Base-by-base conservation (phyloP, 2,888 invertebrate genomes). In the Amiota minor region DNA sequence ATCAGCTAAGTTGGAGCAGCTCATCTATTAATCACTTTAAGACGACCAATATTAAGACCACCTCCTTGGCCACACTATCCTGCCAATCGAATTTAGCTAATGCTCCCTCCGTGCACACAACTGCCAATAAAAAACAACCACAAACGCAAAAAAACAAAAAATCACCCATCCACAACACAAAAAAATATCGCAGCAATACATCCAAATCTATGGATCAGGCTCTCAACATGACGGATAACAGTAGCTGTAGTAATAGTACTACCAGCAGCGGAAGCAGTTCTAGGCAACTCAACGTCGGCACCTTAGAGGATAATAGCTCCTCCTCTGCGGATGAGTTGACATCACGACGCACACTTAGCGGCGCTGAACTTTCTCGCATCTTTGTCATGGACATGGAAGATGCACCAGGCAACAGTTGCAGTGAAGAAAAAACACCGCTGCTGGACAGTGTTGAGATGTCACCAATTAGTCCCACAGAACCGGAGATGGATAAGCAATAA, bases 371-470 rank as follows among this genome's bases (percentile, higher is more conserved):
- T 16, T 87, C 88, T 8, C 85, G 87, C 70, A 88, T 86, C 55
- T 88, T 89, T 72, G 84, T 85, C 71, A 82, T 86, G 81, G 88
- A 89, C 72, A 82, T 86, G 81, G 88, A 88, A 61, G 85, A 85
- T 78, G 79, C 86, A 65, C 80, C 84, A 49, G 81, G 85, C 75
- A 87, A 88, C 79, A 84, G 86, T 75, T 87, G 88, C 80, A 88
- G 87, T 75, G 90, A 90, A 78, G 90, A 90, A 80, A 89, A 90
- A 78, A 89, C 89, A 11, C 90, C 90, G 59, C 83, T 90, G 50
- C 85, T 90, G 72, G 90, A 90, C 76, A 89, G 89, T 78, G 89
- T 90, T 75, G 90, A 90, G 81, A 89, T 90, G 89, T 89, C 89
- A 49, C 89, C 89, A 18, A 89, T 90, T 46, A 90, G 89, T 84